Evolutionary conservation across 2,113 vertebrate genomes (phyloP), one percentile per base, ranked within the genome.

Genomic region (Cygnus buccinator): DNA sequence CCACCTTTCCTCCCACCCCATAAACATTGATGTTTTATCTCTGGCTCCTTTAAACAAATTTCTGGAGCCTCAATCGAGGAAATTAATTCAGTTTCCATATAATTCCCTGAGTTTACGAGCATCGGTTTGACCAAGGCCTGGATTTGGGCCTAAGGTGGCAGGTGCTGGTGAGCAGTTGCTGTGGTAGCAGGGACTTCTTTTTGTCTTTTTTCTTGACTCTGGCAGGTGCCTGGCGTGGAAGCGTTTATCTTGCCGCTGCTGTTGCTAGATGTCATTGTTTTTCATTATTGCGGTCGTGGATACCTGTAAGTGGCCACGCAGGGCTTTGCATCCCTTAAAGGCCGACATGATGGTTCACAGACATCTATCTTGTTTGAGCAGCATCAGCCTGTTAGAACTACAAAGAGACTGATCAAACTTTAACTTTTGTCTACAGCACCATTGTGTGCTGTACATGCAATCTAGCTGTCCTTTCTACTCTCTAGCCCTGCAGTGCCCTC

Each of bases 381-480:
- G 46, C 93, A 84, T 78, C 76, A 73, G 28, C 63, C 88, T 74
- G 90, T 96, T 96, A 54, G 31, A 82, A 75, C 63, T 83, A 74
- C 80, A 83, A 94, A 92, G 59, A 28, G 68, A 58, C 71, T 3
- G 6, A 97, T 97, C 92, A 97, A 96, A 97, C 87, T 96, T 97
- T 95, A 97, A 98, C 94, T 68, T 96, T 43, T 77, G 77, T 94
- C 79, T 3, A 4, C 90, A 62, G 78, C 18, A 65, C 91, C 74
- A 21, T 48, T 20, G 63, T 80, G 31, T 59, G 52, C 94, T 50
- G 28, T 17, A 87, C 87, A 71, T 74, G 21, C 0, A 0, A 43
- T 87, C 50, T 85, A 86, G 77, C 85, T 88, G 96, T 85, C 82
- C 62, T 87, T 94, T 75, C 89, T 92, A 90, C 59, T 87, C 93